phyloP scores from a whole-genome alignment of 2,113 vertebrate species.

The Aptenodytes patagonicus region DNA sequence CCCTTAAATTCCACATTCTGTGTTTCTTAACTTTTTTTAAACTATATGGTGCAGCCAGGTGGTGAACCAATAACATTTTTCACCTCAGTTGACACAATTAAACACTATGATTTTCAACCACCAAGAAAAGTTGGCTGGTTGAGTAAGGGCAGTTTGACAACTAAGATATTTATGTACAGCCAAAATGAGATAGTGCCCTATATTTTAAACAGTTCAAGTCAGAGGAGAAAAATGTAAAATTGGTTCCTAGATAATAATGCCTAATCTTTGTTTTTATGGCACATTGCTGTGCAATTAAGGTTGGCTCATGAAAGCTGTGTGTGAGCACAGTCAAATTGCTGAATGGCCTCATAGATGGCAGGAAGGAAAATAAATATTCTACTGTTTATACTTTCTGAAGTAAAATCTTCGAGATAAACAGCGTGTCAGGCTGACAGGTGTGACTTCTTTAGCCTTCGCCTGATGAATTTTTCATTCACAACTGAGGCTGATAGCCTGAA shows the following conservation, averaged over 20 bases:
- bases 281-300: slow-evolving; percentile 68
- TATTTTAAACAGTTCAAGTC: slow-evolving; percentile 76
- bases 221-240: slow-evolving; percentile 78
- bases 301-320: slow-evolving; percentile 58
- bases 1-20: not conserved
- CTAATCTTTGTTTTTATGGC: slow-evolving; percentile 72
- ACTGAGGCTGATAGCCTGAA: slow-evolving; percentile 47
- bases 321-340: slow-evolving; percentile 45
- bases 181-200: slow-evolving; percentile 70
- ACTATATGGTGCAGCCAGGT: slow-evolving; percentile 27
- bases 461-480: slow-evolving; percentile 59
- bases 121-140: slow-evolving; percentile 56
- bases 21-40: not conserved
- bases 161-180: slow-evolving; percentile 64
- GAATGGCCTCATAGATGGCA: slow-evolving; percentile 66
- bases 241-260: slow-evolving; percentile 70
- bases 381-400: slow-evolving; percentile 63
- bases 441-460: slow-evolving; percentile 56
- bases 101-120: slow-evolving; percentile 60
- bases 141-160: slow-evolving; percentile 67
- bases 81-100: slow-evolving; percentile 39
- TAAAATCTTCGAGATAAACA: slow-evolving; percentile 64
- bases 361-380: slow-evolving; percentile 73
- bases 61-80: slow-evolving; percentile 35
- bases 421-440: slow-evolving; percentile 67